These are phyloP conservation scores for Ciconia boyciana DNA, from an alignment of 2,113 vertebrate species.

Conservation along the genomic window DNA sequence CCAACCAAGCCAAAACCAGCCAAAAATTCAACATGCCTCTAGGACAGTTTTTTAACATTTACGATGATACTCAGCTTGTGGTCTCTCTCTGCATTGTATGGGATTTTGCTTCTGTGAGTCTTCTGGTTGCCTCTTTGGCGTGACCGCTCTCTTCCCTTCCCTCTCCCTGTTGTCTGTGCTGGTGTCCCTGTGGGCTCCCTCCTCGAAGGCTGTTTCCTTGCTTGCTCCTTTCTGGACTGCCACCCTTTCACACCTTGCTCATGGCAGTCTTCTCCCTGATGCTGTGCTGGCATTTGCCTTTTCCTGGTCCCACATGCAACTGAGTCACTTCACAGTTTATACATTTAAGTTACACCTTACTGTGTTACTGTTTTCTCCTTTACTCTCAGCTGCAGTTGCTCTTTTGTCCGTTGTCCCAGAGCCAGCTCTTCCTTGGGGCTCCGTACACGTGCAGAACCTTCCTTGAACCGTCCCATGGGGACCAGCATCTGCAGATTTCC, in stretches of 20 bases:
- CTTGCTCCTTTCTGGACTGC: neutral
- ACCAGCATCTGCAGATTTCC: neutral
- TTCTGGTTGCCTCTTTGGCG: neutral
- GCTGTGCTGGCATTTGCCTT: neutral
- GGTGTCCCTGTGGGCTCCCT: neutral
- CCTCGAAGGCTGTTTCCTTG: neutral
- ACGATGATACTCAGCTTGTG: neutral
- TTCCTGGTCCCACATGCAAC: rapidly evolving
- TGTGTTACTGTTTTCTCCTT: neutral
- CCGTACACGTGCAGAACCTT: rapidly evolving
- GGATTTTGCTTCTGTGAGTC: neutral
- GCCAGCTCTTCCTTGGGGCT: neutral
- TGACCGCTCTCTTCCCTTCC: neutral
- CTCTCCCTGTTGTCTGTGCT: neutral
- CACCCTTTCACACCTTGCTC: neutral
- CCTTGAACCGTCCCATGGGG: neutral
- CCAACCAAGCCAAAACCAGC: neutral
- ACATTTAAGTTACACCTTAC: neutral
- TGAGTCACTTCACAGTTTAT: neutral
- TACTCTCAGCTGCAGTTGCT: neutral
- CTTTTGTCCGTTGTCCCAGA: neutral
- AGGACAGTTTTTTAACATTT: neutral
- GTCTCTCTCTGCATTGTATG: neutral
- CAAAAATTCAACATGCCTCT: neutral
- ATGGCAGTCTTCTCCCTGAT: neutral